Evolutionary conservation across 2,888 invertebrate species (phyloP).

Genomic region (Hypomecis punctinalis): DNA sequence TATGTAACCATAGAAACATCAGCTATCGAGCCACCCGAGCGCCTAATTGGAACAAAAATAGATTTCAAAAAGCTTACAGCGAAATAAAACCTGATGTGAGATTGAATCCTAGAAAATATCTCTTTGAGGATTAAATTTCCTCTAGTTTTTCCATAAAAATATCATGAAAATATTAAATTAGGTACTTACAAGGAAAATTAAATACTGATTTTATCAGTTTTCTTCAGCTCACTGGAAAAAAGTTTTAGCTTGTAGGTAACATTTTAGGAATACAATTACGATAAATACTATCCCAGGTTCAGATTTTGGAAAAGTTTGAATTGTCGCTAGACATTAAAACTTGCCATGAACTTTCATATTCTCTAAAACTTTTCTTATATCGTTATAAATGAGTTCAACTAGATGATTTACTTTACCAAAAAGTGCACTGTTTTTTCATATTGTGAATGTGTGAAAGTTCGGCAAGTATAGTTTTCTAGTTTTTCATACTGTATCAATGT

Average conservation of each 20-base stretch:
- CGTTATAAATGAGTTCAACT: no score
- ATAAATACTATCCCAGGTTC: no score
- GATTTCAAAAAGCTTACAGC: background rate
- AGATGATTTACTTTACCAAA: no score
- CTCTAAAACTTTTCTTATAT: no score
- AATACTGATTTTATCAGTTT: background rate
- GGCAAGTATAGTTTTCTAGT: no score
- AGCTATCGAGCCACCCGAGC: background rate
- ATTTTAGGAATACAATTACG: background rate
- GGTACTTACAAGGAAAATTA: background rate
- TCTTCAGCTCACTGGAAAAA: background rate
- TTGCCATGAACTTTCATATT: no score
- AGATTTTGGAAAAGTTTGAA: no score
- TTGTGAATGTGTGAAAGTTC: no score
- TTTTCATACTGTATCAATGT: no score
- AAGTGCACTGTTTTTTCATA: no score
- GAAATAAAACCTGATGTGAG: constrained; percentile 2
- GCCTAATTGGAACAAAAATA: constrained; percentile 1
- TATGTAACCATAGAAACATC: background rate
- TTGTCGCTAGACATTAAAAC: no score
- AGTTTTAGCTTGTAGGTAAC: background rate
- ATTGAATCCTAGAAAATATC: constrained; percentile 6
- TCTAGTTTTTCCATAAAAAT: constrained; percentile 2
- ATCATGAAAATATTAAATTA: background rate
- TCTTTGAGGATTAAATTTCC: constrained; percentile 12